Percentiles rank a stretch among this genome's conserved stretches.
Conservation (phyloP, 2,888 invertebrate species). For the Lithophane ornitopus region DNA sequence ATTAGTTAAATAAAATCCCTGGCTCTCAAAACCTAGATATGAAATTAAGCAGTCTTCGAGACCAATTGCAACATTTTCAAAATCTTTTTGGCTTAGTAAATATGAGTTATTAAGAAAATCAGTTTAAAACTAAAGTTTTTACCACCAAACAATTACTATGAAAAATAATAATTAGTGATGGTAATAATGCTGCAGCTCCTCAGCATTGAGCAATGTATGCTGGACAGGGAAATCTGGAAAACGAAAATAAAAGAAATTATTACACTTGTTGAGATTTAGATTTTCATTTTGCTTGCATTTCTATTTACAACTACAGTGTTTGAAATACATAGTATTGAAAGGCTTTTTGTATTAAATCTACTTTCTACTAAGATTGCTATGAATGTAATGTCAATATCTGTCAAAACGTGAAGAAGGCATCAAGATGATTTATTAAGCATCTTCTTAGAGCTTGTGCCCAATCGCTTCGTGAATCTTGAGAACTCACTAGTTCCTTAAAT, state of each 20-base stretch:
- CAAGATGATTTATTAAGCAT: slow-evolving; percentile 28
- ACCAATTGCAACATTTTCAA: slow-evolving; percentile 36
- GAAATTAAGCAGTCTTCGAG: slow-evolving; percentile 36
- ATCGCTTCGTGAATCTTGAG: slow-evolving; percentile 28
- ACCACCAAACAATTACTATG: slow-evolving; percentile 49
- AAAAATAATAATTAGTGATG: slow-evolving; percentile 68
- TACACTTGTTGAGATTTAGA: neutral
- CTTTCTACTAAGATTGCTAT: slow-evolving; percentile 42
- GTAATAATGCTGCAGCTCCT: slow-evolving; percentile 84
- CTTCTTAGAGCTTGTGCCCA: neutral
- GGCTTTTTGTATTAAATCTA: slow-evolving; percentile 20
- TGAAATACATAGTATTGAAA: neutral
- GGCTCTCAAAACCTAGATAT: slow-evolving; percentile 23
- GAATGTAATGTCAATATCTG: slow-evolving; percentile 45
- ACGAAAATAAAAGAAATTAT: slow-evolving; percentile 34
- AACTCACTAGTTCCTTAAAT: neutral
- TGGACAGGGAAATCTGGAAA: slow-evolving; percentile 84
- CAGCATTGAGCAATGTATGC: slow-evolving; percentile 78
- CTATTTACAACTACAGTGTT: slow-evolving; percentile 28
- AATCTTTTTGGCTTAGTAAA: slow-evolving; percentile 36
- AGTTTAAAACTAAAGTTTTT: slow-evolving; percentile 38
- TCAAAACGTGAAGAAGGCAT: slow-evolving; percentile 37
- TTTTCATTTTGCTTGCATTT: neutral
- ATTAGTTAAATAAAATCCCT: neutral
- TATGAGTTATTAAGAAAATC: slow-evolving; percentile 45